These are phyloP conservation scores for Penaeus vannamei DNA, from an alignment of 1,140 invertebrate species.

Conservation along the genomic window DNA sequence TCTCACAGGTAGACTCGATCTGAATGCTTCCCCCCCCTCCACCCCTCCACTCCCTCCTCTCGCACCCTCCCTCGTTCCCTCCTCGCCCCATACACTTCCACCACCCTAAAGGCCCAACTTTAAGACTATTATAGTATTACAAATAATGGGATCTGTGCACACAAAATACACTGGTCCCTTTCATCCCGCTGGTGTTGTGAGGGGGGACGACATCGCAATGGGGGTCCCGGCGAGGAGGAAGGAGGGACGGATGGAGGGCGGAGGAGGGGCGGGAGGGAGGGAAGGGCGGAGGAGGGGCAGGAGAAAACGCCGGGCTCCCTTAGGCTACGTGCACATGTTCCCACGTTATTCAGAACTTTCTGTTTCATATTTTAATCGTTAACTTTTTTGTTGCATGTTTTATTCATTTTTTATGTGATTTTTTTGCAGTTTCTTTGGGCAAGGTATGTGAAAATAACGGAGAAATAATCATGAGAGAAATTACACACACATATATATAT, in stretches of 20 bases:
- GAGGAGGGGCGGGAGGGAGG: neutral
- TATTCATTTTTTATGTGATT: too few relatives aligned
- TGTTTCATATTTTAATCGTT: neutral
- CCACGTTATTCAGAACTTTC: neutral
- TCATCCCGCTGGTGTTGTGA: conserved; percentile 57
- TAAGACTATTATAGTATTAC: conserved; percentile 61
- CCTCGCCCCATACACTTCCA: neutral
- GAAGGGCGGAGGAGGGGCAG: neutral
- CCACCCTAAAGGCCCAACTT: conserved; percentile 29
- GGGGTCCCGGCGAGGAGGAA: conserved; percentile 12
- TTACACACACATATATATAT: too few relatives aligned
- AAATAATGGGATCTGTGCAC: conserved; percentile 66
- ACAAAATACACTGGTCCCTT: conserved; percentile 64
- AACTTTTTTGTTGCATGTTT: too few relatives aligned
- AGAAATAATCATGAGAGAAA: too few relatives aligned
- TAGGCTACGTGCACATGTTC: neutral
- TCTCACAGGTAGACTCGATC: neutral
- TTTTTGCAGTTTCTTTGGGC: too few relatives aligned
- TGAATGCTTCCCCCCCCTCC: neutral
- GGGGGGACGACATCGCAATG: conserved; percentile 17
- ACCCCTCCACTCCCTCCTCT: conserved; percentile 17
- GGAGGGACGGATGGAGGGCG: neutral
- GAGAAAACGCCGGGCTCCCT: neutral
- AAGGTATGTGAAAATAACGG: too few relatives aligned
- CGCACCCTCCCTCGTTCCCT: conserved; percentile 18